phyloP scores from a whole-genome alignment of 2,888 invertebrate genomes.

The Nomada hirtipes region DNA sequence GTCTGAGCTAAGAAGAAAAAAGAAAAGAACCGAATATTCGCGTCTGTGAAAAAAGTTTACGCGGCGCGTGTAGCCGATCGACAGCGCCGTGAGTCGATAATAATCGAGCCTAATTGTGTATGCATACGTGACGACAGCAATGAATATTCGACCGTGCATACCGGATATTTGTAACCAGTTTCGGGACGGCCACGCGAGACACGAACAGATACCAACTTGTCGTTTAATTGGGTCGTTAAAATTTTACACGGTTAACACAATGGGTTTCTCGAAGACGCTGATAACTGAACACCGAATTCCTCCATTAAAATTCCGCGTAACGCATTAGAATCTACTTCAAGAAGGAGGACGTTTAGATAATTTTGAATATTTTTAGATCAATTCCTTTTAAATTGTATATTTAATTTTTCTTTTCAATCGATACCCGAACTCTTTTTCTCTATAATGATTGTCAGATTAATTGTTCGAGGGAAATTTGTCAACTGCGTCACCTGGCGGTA shows the following conservation, averaged over 20 bases:
- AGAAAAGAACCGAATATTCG: neutral
- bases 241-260: neutral
- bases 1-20: no score
- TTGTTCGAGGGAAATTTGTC: conserved; percentile 21
- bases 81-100: conserved; percentile 34
- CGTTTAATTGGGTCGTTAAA: conserved; percentile 10
- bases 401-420: neutral
- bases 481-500: conserved; percentile 2
- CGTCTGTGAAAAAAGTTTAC: neutral
- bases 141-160: conserved; percentile 24
- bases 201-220: neutral
- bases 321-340: no score
- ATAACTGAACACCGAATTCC: neutral
- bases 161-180: conserved; percentile 33
- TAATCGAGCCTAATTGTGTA: conserved; percentile 50
- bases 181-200: conserved; percentile 28
- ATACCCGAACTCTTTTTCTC: neutral
- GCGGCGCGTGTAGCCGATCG: conserved; percentile 8
- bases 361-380: no score
- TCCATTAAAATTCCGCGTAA: neutral
- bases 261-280: neutral
- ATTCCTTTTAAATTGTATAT: no score
- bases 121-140: conserved; percentile 45
- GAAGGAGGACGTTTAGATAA: neutral
- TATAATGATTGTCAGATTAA: conserved; percentile 33